phyloP scores from a whole-genome alignment of 2,888 invertebrate species.

The Spodoptera picta region DNA sequence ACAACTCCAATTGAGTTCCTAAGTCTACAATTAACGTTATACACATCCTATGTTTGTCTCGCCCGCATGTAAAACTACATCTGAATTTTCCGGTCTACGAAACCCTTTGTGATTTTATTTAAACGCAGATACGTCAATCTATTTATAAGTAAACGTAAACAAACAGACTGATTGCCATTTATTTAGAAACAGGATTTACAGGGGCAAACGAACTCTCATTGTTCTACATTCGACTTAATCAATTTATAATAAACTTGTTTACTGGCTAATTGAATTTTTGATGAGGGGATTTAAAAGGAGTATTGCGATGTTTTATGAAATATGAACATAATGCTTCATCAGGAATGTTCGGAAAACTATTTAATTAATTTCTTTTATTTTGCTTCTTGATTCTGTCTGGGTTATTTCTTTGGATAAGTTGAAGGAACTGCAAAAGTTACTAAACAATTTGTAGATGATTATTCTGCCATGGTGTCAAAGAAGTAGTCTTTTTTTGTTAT shows the following conservation, averaged over 20 bases:
- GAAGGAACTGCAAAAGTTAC: too few species aligned
- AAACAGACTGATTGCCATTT: conserved; percentile 61
- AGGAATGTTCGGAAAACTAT: conserved; percentile 27
- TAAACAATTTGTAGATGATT: too few species aligned
- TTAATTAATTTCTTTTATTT: conserved; percentile 21
- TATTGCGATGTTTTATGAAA: conserved; percentile 30
- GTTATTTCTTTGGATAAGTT: too few species aligned
- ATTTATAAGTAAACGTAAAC: conserved; percentile 58
- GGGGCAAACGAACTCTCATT: conserved; percentile 70
- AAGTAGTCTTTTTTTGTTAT: too few species aligned
- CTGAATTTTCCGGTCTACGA: conserved; percentile 83
- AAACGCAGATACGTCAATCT: conserved; percentile 58
- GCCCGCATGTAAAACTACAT: conserved; percentile 83
- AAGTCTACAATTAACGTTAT: conserved; percentile 59
- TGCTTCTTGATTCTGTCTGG: too few species aligned
- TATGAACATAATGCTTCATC: conserved; percentile 30
- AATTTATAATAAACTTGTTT: conserved; percentile 67
- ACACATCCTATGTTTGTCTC: conserved; percentile 67
- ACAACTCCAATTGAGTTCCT: conserved; percentile 50
- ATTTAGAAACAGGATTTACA: conserved; percentile 62
- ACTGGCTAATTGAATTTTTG: conserved; percentile 63
- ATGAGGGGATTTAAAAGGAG: conserved; percentile 50
- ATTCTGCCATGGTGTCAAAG: too few species aligned
- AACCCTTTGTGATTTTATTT: conserved; percentile 81
- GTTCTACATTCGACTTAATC: conserved; percentile 71